These are phyloP conservation scores for Argyrosomus japonicus DNA, from an alignment of 2,113 vertebrate species.

Conservation along the genomic window DNA sequence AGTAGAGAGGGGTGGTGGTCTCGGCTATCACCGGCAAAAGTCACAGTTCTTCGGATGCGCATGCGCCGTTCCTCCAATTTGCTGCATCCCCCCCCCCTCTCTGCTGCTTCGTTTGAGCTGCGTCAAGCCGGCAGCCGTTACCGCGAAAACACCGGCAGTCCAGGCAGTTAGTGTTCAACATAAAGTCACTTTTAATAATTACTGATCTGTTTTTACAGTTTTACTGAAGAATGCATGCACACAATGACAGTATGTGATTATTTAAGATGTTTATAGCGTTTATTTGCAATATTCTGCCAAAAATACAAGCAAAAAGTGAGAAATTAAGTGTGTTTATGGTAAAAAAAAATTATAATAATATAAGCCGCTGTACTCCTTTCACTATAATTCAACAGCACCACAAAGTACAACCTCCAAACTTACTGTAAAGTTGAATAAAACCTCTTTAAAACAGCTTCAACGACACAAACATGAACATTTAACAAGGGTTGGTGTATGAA, in stretches of 20 bases:
- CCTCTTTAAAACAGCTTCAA: no score
- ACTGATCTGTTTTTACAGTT: background rate
- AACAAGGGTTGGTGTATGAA: background rate
- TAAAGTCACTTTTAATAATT: background rate
- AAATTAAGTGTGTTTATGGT: no score
- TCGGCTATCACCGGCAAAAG: slow-evolving; percentile 40
- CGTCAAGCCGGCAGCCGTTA: slow-evolving; percentile 38
- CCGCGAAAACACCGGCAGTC: background rate
- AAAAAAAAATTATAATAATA: no score
- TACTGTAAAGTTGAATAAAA: background rate
- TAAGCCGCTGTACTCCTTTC: no score
- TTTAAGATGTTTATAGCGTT: background rate
- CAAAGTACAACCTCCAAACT: background rate
- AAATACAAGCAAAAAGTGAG: no score
- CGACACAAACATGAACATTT: background rate
- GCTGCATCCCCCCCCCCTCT: slow-evolving; percentile 45
- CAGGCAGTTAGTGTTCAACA: background rate
- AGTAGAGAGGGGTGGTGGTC: slow-evolving; percentile 52
- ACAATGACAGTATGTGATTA: no score
- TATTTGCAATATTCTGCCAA: no score
- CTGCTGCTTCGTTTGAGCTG: slow-evolving; percentile 1
- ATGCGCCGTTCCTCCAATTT: slow-evolving; percentile 40
- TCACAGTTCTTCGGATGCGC: slow-evolving; percentile 42
- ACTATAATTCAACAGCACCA: background rate
- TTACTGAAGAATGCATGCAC: background rate